Conservation (phyloP, 2,797 vertebrate genomes). For the Macroramphosus scolopax region DNA sequence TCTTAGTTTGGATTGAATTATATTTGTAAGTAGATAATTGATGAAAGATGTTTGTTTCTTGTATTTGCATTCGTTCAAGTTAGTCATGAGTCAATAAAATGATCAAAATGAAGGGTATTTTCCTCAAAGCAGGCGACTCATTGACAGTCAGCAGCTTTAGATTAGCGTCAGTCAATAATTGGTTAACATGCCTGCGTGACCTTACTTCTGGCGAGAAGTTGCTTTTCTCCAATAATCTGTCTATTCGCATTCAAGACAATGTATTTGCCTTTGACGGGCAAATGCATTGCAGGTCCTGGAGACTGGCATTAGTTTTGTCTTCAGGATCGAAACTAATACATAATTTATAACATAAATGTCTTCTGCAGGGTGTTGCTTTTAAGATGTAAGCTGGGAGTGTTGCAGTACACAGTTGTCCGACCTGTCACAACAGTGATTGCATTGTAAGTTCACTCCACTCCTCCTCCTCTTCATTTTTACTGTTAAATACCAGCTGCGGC, state of each 20-base stretch:
- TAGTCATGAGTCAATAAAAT: neutral
- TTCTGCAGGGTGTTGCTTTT: slow-evolving; percentile 88
- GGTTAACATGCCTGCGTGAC: no score
- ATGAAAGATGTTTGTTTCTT: slow-evolving; percentile 2
- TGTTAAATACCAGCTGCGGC: neutral
- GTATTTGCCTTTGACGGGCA: neutral
- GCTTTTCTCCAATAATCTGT: no score
- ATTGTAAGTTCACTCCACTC: slow-evolving; percentile 82
- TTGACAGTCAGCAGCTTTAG: slow-evolving; percentile 34
- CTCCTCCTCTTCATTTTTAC: neutral
- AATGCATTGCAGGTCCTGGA: no score
- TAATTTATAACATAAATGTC: no score
- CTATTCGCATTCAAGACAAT: neutral
- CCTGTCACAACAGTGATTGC: slow-evolving; percentile 95
- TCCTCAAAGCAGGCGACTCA: slow-evolving; percentile 11
- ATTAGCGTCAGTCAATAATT: slow-evolving; percentile 37
- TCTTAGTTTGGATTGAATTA: no score
- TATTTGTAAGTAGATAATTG: no score
- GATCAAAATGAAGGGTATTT: neutral
- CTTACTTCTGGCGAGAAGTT: no score
- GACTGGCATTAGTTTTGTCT: no score
- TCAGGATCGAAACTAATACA: no score
- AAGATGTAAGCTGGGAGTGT: slow-evolving; percentile 94
- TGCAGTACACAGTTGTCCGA: slow-evolving; percentile 97
- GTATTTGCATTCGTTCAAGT: neutral